phyloP scores from a whole-genome alignment of 2,888 invertebrate genomes.

The Onthophagus sagittarius region DNA sequence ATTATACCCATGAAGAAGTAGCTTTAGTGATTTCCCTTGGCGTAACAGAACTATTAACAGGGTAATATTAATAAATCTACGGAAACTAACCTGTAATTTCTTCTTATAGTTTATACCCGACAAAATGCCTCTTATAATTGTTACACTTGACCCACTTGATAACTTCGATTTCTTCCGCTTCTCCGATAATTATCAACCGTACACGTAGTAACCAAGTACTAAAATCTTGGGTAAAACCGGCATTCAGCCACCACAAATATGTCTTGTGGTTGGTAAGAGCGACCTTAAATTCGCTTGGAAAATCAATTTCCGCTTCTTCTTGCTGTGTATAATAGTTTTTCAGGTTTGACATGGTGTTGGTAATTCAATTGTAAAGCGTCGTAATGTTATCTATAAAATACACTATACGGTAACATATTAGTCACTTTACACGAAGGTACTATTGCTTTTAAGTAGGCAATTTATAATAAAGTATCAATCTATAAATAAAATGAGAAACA shows the following conservation, averaged over 20 bases:
- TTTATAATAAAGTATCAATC: no score
- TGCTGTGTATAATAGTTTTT: background rate
- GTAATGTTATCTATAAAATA: background rate
- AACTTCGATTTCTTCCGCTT: background rate
- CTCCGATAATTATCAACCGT: background rate
- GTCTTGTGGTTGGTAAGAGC: background rate
- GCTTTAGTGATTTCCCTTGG: background rate
- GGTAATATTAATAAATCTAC: background rate
- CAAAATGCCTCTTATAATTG: background rate
- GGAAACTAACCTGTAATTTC: background rate
- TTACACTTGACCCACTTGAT: background rate
- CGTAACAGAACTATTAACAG: background rate
- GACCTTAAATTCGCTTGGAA: background rate
- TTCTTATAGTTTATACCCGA: background rate
- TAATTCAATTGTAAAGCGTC: background rate
- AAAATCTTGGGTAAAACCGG: background rate
- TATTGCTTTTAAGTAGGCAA: background rate
- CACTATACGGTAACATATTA: background rate
- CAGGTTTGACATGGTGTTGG: background rate
- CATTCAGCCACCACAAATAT: background rate
- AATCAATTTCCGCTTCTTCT: background rate
- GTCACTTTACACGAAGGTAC: background rate
- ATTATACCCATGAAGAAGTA: background rate
- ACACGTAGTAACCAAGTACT: background rate
- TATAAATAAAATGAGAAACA: no score